These are phyloP conservation scores for Amorpha juglandis DNA, from an alignment of 2,888 invertebrate genomes.

Conservation along the genomic window DNA sequence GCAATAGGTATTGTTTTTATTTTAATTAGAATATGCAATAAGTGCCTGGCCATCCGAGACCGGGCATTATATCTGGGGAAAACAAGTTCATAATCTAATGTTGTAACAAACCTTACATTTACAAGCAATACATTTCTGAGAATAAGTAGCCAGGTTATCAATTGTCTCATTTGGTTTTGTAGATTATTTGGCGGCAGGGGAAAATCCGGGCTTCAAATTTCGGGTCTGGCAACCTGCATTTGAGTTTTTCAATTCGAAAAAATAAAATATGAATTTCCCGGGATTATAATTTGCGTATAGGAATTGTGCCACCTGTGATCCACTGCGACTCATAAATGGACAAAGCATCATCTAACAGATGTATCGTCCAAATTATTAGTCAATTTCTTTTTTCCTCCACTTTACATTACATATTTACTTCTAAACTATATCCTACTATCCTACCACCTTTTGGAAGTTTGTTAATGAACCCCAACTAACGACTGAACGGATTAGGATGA, in stretches of 20 bases:
- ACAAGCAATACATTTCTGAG: neutral
- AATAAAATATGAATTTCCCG: too few relatives aligned
- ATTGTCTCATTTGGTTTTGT: slow-evolving; percentile 1
- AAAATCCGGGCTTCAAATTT: too few relatives aligned
- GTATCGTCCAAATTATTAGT: neutral
- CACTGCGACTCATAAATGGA: slow-evolving; percentile 3
- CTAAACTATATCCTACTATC: too few relatives aligned
- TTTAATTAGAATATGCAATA: too few relatives aligned
- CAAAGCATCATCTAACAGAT: neutral
- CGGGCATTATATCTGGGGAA: too few relatives aligned
- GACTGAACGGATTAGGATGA: too few relatives aligned
- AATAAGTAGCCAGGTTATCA: neutral
- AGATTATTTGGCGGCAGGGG: neutral
- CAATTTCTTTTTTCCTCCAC: neutral
- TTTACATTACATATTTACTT: too few relatives aligned
- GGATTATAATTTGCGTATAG: neutral
- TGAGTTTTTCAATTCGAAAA: too few relatives aligned
- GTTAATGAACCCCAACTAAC: neutral
- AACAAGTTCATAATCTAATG: neutral
- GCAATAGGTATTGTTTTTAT: too few relatives aligned
- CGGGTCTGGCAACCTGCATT: too few relatives aligned
- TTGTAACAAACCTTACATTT: neutral
- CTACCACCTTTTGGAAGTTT: too few relatives aligned
- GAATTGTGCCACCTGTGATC: neutral
- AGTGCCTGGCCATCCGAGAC: too few relatives aligned